A percentile compares a stretch with the other conserved stretches of the same genome.
Evolutionary conservation across 2,113 vertebrate species (phyloP).

Genomic region (Syngnathus typhle): DNA sequence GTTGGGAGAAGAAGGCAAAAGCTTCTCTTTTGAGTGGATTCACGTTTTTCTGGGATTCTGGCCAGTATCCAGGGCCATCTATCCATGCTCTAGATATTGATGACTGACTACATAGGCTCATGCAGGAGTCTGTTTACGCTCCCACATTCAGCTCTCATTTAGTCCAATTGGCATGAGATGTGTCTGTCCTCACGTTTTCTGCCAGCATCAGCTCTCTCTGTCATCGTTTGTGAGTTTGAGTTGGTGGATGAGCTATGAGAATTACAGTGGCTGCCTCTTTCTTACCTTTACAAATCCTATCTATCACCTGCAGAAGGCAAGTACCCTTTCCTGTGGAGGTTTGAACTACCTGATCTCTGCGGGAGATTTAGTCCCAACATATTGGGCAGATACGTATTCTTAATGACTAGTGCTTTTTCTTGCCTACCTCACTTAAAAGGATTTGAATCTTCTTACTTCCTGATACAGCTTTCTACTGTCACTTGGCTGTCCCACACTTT

Average conservation of each 20-base stretch:
- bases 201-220: conserved; percentile 33
- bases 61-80: conserved; percentile 10
- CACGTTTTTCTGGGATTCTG: conserved; percentile 15
- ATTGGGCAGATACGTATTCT: conserved; percentile 36
- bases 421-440: conserved; percentile 26
- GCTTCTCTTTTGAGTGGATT: conserved; percentile 6
- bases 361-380: conserved; percentile 34
- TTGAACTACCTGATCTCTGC: conserved; percentile 41
- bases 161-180: conserved; percentile 32
- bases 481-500: conserved; percentile 43
- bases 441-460: conserved; percentile 41
- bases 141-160: conserved; percentile 34
- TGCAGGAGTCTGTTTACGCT: conserved; percentile 26
- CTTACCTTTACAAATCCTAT: conserved; percentile 37
- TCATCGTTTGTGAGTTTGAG: conserved; percentile 36
- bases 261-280: conserved; percentile 12
- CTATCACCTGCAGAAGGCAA: conserved; percentile 31
- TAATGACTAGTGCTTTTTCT: conserved; percentile 41
- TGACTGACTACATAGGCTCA: conserved; percentile 18
- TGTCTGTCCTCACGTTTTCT: conserved; percentile 34
- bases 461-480: conserved; percentile 35
- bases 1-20: conserved; percentile 5
- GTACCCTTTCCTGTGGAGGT: conserved; percentile 20
- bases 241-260: conserved; percentile 23
- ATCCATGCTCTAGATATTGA: conserved; percentile 19